Percentiles rank a stretch among this genome's conserved stretches.
Conservation (phyloP, 2,113 vertebrate species). For the Scomber colias region DNA sequence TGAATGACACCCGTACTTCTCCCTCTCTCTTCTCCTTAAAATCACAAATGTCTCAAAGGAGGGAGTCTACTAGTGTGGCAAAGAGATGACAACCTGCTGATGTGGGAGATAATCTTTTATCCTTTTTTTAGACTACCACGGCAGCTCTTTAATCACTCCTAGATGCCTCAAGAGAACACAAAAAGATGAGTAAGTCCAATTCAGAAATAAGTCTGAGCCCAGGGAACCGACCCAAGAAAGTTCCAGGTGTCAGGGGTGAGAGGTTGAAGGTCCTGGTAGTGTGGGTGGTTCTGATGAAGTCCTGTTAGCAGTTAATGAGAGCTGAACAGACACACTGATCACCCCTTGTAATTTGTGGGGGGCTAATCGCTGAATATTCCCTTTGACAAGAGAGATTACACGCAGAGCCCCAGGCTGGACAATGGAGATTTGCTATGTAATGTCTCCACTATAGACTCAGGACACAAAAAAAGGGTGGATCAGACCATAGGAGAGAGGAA, state of each 20-base stretch:
- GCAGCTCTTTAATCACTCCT: constrained; percentile 39
- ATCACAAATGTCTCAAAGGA: constrained; percentile 9
- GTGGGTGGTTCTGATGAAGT: constrained; percentile 81
- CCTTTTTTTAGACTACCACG: constrained; percentile 23
- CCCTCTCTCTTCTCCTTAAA: constrained; percentile 38
- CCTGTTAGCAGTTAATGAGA: constrained; percentile 81
- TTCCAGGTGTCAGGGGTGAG: constrained; percentile 79
- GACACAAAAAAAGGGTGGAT: constrained; percentile 75
- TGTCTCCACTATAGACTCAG: constrained; percentile 74
- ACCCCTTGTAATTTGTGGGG: constrained; percentile 78
- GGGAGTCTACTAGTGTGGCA: not conserved
- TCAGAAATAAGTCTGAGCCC: constrained; percentile 49
- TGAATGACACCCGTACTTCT: constrained; percentile 59
- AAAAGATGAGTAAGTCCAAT: constrained; percentile 57
- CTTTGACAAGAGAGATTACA: constrained; percentile 82
- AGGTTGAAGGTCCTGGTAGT: constrained; percentile 80
- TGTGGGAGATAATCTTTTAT: constrained; percentile 36
- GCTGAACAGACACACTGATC: constrained; percentile 79
- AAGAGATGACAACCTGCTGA: constrained; percentile 9
- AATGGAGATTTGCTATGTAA: constrained; percentile 80
- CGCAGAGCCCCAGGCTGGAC: constrained; percentile 65
- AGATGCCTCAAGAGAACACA: constrained; percentile 39
- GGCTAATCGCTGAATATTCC: constrained; percentile 83
- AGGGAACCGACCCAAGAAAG: constrained; percentile 63
- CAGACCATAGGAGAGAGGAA: constrained; percentile 67